Base-by-base conservation (phyloP, 2,888 invertebrate genomes). In the Chloroclysta siterata region DNA sequence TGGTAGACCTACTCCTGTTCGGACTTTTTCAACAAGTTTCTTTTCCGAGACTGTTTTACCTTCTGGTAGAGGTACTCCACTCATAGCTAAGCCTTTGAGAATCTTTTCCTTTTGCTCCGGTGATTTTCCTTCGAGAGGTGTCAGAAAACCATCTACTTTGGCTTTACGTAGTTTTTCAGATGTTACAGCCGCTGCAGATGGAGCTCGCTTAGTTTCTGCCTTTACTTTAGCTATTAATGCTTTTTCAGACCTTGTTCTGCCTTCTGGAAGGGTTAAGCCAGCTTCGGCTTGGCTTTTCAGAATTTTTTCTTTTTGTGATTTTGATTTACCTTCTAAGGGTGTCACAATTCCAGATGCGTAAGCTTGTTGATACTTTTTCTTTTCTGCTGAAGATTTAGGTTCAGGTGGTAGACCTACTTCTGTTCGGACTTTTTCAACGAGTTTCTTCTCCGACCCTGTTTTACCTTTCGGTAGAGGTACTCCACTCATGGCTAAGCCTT, bases 241-340 rank as follows among this genome's bases (percentile, higher is more conserved):
- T 69, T 71, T 80, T 70, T 79, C 79, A 28, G 81, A 80, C 14
- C 73, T n/a, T 2, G 79, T 80, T 29, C 77, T 63, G 4, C 79
- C 82, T 70, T 75, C 74, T 5, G 81, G 78, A 11, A 81, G 54
- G 1, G 71, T 58, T 3, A 79, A 28, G 1, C 77, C 80, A 46
- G 68, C 59, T 28, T 74, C 74, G 13, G 70, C 73, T 53, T 72
- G 68, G 8, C 65, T 68, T 68, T 65, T 72, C 4, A 74, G 57
- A 2, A 75, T 71, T 55, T 71, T 73, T 58, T 74, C 73, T 66
- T 77, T 77, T 42, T 76, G 69, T 2, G 66, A 55, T 4, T 65
- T 59, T 1, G 76, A 55, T 67, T 81, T 79, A 0, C 78, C 82
- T 71, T 79, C 80, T 56, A 83, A 64, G 0, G 83, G 83, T 8